Conservation (phyloP, 2,888 invertebrate species). For the Theretra japonica region DNA sequence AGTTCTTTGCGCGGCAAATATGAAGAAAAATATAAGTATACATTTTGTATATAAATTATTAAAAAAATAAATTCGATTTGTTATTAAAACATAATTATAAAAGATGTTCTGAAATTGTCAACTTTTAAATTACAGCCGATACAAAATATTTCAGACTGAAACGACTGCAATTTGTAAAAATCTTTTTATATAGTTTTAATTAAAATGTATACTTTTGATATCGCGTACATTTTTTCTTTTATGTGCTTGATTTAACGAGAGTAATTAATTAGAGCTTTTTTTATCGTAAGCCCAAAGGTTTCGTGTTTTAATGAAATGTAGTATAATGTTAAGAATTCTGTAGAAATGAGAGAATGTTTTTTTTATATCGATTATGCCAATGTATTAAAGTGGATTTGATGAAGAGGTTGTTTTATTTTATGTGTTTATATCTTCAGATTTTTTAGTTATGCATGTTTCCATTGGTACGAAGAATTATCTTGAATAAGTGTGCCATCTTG, state of each 20-base stretch:
- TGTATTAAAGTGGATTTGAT: conserved; percentile 42
- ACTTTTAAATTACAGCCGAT: not conserved
- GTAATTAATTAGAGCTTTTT: conserved; percentile 33
- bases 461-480: too few species aligned
- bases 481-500: too few species aligned
- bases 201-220: conserved; percentile 8
- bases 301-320: conserved; percentile 32
- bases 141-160: not conserved
- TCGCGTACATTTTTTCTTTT: conserved; percentile 2
- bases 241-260: not conserved
- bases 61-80: too few species aligned
- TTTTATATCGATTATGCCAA: conserved; percentile 36
- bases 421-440: not conserved
- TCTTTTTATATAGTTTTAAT: conserved; percentile 3
- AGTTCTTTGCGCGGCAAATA: too few species aligned
- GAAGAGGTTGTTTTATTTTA: not conserved
- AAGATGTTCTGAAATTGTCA: too few species aligned
- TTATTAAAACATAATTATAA: too few species aligned
- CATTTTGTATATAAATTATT: too few species aligned
- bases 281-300: conserved; percentile 35
- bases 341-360: conserved; percentile 39
- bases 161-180: not conserved
- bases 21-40: too few species aligned
- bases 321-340: conserved; percentile 31
- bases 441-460: too few species aligned